phyloP scores from a whole-genome alignment of 2,113 vertebrate species.

The Urocynchramus pylzowi region DNA sequence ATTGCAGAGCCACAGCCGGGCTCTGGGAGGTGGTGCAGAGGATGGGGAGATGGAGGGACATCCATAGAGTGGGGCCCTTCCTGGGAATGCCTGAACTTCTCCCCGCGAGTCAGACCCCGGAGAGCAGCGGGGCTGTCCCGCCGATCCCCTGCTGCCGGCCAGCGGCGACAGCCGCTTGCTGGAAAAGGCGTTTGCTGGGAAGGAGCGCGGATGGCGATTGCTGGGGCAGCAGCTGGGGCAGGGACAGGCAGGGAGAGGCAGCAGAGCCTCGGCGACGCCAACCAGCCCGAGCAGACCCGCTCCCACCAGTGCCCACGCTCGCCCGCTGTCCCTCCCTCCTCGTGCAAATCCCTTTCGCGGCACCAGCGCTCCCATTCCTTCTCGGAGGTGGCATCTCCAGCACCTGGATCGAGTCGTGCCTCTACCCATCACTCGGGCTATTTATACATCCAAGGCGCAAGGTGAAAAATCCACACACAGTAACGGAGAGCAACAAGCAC shows the following conservation, averaged over 20 bases:
- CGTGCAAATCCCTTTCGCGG: background rate
- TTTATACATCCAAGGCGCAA: background rate
- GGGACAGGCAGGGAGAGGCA: background rate
- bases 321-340: background rate
- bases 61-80: background rate
- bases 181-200: background rate
- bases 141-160: background rate
- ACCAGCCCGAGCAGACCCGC: background rate
- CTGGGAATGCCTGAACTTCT: background rate
- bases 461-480: background rate
- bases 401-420: background rate
- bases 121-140: background rate
- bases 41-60: background rate
- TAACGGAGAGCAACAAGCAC: background rate
- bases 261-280: background rate
- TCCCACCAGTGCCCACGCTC: background rate
- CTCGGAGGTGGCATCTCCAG: background rate
- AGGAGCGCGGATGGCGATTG: background rate
- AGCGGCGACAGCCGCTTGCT: background rate
- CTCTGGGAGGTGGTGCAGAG: background rate
- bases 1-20: background rate
- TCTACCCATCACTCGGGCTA: background rate
- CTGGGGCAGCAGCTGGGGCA: background rate
- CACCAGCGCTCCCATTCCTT: background rate
- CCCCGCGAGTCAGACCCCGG: fast-evolving